These are phyloP conservation scores for Chrysolina haemoptera DNA, from an alignment of 2,888 invertebrate genomes.

Conservation along the genomic window DNA sequence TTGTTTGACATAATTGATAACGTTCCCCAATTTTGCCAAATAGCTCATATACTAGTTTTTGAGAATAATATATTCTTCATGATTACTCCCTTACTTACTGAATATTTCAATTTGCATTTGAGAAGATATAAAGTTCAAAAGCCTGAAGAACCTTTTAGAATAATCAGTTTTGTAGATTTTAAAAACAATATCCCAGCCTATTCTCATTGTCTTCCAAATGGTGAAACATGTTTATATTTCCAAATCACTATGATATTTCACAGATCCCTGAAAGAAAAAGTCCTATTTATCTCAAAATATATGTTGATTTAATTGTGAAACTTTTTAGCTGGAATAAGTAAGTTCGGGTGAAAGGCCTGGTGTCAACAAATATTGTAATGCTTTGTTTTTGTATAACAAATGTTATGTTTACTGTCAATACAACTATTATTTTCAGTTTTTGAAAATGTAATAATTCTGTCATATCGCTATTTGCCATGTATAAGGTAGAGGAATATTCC, in stretches of 20 bases:
- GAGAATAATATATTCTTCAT: slow-evolving; percentile 7
- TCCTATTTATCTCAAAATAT: too few species aligned
- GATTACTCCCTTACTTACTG: neutral
- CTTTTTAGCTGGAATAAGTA: too few species aligned
- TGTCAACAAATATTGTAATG: too few species aligned
- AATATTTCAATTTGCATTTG: slow-evolving; percentile 7
- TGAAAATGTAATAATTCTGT: too few species aligned
- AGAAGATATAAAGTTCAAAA: slow-evolving; percentile 11
- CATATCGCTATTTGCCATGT: too few species aligned
- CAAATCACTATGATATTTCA: slow-evolving; percentile 1
- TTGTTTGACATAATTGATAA: slow-evolving; percentile 10
- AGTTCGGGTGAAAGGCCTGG: too few species aligned
- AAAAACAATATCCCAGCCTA: neutral
- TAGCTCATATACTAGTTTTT: neutral
- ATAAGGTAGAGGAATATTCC: too few species aligned
- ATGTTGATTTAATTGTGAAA: too few species aligned
- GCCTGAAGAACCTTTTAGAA: neutral
- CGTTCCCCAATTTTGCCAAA: slow-evolving; percentile 9
- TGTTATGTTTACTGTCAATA: too few species aligned
- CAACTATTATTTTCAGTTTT: too few species aligned
- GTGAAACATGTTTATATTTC: slow-evolving; percentile 7
- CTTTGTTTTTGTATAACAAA: too few species aligned
- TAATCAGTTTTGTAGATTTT: neutral
- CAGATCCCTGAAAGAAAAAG: neutral
- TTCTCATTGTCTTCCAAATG: neutral